phyloP scores from a whole-genome alignment of 2,113 vertebrate species.

The Paradisaea rubra region DNA sequence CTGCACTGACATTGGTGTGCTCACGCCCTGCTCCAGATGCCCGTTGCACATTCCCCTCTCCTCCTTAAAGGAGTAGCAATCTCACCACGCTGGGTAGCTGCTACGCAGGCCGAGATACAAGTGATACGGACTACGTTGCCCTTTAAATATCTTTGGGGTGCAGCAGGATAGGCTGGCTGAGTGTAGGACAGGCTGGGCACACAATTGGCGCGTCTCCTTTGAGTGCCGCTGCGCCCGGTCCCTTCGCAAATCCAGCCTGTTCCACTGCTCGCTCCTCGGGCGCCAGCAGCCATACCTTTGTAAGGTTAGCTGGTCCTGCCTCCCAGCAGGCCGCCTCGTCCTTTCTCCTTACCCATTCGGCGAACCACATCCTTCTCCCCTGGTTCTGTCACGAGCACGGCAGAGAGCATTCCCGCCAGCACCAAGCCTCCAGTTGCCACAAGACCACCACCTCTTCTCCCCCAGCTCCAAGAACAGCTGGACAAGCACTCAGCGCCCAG shows the following conservation, averaged over 20 bases:
- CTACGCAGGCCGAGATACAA: not conserved
- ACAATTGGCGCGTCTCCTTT: not conserved
- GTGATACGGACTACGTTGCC: not conserved
- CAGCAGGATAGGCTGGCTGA: not conserved
- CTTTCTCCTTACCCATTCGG: not conserved
- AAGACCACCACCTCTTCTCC: not conserved
- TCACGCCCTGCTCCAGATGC: not conserved
- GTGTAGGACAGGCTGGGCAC: not conserved
- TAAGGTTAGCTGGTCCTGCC: not conserved
- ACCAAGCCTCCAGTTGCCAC: not conserved
- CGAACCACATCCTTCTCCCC: not conserved
- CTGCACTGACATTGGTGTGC: rapidly evolving
- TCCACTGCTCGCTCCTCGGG: not conserved
- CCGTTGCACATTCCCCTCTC: not conserved
- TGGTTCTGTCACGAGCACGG: not conserved
- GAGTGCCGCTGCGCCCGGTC: not conserved
- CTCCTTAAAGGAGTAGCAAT: not conserved
- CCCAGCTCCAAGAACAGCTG: not conserved
- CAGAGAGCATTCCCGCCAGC: not conserved
- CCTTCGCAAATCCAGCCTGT: not conserved
- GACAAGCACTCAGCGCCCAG: not conserved
- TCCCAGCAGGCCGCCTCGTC: not conserved
- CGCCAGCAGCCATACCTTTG: not conserved
- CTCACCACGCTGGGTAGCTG: not conserved
- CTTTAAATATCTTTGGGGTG: not conserved